Conservation (phyloP, 2,113 vertebrate species). For the Podocnemis expansa region DNA sequence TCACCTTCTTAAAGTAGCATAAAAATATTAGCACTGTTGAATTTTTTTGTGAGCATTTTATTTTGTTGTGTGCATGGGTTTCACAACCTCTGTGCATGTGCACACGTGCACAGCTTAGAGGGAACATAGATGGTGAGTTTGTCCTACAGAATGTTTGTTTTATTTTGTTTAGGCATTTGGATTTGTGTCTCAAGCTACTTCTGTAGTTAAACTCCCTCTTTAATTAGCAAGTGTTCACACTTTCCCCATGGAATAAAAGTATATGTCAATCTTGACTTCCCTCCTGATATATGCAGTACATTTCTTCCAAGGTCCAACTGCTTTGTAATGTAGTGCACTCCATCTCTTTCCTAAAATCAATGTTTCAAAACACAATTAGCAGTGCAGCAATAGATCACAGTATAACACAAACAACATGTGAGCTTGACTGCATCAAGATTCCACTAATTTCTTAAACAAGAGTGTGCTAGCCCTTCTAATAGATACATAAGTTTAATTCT, state of each 20-base stretch:
- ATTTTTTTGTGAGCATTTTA: too few relatives aligned
- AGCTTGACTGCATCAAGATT: conserved; percentile 40
- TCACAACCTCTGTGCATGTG: too few relatives aligned
- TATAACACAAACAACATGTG: conserved; percentile 20
- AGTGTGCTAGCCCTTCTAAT: background rate
- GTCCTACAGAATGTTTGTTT: background rate
- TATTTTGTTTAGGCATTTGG: conserved; percentile 47
- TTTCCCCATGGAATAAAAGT: conserved; percentile 17
- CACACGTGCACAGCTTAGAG: too few relatives aligned
- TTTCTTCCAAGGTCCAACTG: conserved; percentile 33
- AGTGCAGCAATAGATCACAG: conserved; percentile 40
- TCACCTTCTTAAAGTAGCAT: too few relatives aligned
- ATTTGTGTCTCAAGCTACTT: conserved; percentile 30
- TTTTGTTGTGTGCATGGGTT: too few relatives aligned
- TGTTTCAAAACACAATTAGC: conserved; percentile 66
- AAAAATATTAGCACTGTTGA: too few relatives aligned
- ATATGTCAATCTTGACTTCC: conserved; percentile 43
- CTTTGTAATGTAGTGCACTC: conserved; percentile 30
- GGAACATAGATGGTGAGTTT: too few relatives aligned
- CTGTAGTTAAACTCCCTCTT: conserved; percentile 27
- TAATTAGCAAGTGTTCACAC: conserved; percentile 56
- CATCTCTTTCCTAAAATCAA: conserved; percentile 58
- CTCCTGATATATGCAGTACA: background rate
- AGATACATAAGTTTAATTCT: background rate
- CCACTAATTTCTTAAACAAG: background rate